These are phyloP conservation scores for Halyomorpha halys DNA, from an alignment of 1,140 invertebrate species.

Conservation along the genomic window DNA sequence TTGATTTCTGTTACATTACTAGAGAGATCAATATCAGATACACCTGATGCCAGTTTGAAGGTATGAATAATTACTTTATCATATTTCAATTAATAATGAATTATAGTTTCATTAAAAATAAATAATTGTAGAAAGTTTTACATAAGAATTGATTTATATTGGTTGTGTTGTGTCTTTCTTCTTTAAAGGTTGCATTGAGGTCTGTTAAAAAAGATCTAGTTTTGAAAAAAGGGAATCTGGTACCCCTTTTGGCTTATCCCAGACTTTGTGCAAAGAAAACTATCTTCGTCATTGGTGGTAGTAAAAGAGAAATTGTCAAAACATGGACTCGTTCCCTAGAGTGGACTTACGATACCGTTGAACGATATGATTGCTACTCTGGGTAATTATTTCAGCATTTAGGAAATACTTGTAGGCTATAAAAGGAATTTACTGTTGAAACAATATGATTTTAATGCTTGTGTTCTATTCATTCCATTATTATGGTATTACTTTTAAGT, in stretches of 20 bases:
- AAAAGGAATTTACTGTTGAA: no score
- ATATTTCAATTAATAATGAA: not conserved
- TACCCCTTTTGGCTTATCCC: conserved; percentile 62
- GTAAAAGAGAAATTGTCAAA: conserved; percentile 63
- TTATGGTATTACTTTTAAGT: no score
- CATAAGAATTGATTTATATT: no score
- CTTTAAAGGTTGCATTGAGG: conserved; percentile 49
- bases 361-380: conserved; percentile 68
- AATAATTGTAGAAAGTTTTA: not conserved
- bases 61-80: conserved; percentile 30
- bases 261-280: conserved; percentile 73
- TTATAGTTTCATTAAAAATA: not conserved
- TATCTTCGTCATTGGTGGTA: conserved; percentile 84
- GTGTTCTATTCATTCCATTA: no score
- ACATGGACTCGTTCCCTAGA: conserved; percentile 51
- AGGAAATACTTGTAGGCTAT: no score
- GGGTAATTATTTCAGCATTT: conserved; percentile 45
- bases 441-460: no score
- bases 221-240: conserved; percentile 62
- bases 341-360: conserved; percentile 64
- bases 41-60: conserved; percentile 68
- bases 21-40: conserved; percentile 67
- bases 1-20: conserved; percentile 71
- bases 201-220: conserved; percentile 74
- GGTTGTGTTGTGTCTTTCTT: not conserved